Evolutionary conservation across 2,888 invertebrate species (phyloP), one percentile per base, ranked within the genome.

Genomic region (Allophyes oxyacanthae): DNA sequence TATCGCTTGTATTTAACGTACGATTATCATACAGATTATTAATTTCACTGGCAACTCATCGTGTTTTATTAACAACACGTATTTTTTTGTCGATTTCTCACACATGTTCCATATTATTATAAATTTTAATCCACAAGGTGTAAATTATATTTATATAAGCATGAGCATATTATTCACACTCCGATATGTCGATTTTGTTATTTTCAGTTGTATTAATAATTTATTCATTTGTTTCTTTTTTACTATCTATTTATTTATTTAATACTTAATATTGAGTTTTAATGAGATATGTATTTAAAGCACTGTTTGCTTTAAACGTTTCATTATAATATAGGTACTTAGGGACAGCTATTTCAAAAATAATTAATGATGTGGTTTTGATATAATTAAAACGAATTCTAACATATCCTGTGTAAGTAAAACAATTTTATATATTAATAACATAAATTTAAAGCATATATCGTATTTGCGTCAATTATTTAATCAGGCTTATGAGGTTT

Each of bases 61-160:
- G 76, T 80, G 77, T 80, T 78, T 78, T 66, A 76, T 74, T 77
- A 75, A 79, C 72, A 69, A 84, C 82, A 81, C 76, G 70, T 86
- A 79, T 82, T 74, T 74, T 51, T 81, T 75, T 76, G 75, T 77
- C 71, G 62, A 72, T 72, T 67, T 79, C 72, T 76, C 75, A 71
- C 66, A 64, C 68, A 72, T 66, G 58, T 78, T 61, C 32, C 59
- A 71, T 75, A 78, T 77, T 73, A 72, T 69, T 78, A 72, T 75
- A 32, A 62, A 71, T 69, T 74, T 76, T 73, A 52, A 72, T 66
- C 75, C 86, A 85, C 82, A 78, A 74, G 75, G 75, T 88, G 88
- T 88, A 86, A 82, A 85, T 86, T 88, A 82, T 81, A 78, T 80
- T 84, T 82, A 84, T 87, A 85, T 86, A 84, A 85, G 89, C 89